Conservation (phyloP, 2,113 vertebrate genomes). For the Greenwoodochromis staneri region DNA sequence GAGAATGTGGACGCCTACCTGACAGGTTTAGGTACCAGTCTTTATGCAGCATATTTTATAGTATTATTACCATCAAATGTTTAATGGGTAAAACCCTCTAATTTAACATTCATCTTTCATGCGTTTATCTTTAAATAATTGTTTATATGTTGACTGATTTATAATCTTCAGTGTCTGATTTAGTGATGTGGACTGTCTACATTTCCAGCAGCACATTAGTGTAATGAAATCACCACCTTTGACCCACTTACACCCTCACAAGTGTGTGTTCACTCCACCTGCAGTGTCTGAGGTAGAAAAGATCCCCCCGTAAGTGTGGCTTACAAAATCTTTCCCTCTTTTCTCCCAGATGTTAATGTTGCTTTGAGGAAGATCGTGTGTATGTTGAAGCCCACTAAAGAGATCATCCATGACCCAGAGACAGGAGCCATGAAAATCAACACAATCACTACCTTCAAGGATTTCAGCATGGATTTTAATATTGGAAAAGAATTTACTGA, state of each 20-base stretch:
- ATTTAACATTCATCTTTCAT: background rate
- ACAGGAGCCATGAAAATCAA: constrained; percentile 77
- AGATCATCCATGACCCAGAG: constrained; percentile 73
- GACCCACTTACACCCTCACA: background rate
- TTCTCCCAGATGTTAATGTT: constrained; percentile 71
- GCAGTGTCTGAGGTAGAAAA: background rate
- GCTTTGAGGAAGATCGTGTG: constrained; percentile 83
- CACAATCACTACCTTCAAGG: constrained; percentile 81
- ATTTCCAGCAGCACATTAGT: constrained; percentile 20
- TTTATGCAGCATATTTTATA: background rate
- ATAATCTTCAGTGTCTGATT: background rate
- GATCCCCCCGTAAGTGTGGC: background rate
- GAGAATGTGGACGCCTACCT: constrained; percentile 85
- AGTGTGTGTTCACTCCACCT: background rate
- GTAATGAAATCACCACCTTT: constrained; percentile 15
- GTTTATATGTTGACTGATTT: background rate
- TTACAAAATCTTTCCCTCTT: background rate
- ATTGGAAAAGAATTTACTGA: constrained; percentile 86
- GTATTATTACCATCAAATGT: background rate
- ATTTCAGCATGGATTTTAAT: constrained; percentile 84
- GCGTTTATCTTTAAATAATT: background rate
- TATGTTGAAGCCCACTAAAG: constrained; percentile 80
- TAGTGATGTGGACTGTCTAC: background rate
- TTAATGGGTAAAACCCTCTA: background rate
- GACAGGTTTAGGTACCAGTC: constrained; percentile 74